phyloP scores from a whole-genome alignment of 2,888 invertebrate genomes.

The Unio delphinus region DNA sequence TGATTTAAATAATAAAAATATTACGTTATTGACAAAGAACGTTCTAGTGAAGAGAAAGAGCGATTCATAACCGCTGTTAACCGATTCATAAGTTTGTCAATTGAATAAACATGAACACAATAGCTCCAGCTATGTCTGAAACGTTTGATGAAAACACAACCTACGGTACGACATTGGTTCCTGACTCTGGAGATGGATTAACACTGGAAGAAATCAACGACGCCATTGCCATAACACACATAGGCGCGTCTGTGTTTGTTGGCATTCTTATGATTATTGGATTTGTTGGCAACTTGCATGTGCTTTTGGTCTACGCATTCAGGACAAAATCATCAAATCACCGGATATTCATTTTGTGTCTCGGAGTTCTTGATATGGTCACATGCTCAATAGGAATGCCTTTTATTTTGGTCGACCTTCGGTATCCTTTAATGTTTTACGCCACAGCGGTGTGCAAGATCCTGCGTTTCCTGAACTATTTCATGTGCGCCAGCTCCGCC shows the following conservation, averaged over 20 bases:
- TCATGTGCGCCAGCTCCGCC: conserved; percentile 21
- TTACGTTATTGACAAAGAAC: no score
- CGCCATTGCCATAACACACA: conserved; percentile 22
- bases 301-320: conserved; percentile 28
- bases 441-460: conserved; percentile 25
- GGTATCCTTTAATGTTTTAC: conserved; percentile 30
- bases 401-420: conserved; percentile 31
- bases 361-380: conserved; percentile 28
- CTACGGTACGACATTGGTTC: conserved; percentile 1
- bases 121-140: no score
- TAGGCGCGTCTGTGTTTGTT: conserved; percentile 35
- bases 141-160: no score
- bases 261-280: conserved; percentile 30
- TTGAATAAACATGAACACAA: no score
- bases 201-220: conserved; percentile 16
- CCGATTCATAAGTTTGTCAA: no score
- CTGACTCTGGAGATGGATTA: not conserved
- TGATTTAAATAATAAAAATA: no score
- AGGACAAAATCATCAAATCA: conserved; percentile 35
- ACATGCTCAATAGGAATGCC: conserved; percentile 37
- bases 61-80: no score
- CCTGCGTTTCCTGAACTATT: conserved; percentile 33
- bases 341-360: conserved; percentile 27
- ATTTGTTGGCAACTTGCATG: conserved; percentile 35
- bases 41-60: no score